These are phyloP conservation scores for Nannoperca australis DNA, from an alignment of 2,797 vertebrate species.

Conservation along the genomic window DNA sequence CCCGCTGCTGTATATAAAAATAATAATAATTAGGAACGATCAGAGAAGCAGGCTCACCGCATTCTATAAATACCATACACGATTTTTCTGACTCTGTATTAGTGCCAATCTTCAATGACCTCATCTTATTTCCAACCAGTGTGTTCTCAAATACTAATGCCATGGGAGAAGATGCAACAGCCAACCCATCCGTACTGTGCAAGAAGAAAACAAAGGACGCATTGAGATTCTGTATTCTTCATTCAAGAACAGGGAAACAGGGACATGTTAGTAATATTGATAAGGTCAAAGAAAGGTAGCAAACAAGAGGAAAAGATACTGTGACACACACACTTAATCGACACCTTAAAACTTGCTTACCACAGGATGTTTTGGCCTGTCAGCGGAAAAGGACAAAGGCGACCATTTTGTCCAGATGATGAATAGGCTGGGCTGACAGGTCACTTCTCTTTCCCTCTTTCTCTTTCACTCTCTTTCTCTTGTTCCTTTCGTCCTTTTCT, in stretches of 20 bases:
- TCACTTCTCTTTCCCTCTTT: constrained; percentile 87
- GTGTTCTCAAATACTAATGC: constrained; percentile 49
- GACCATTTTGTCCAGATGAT: constrained; percentile 94
- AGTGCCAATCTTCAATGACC: constrained; percentile 57
- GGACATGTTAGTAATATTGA: constrained; percentile 23
- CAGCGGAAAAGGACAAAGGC: constrained; percentile 84
- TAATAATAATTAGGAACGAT: constrained; percentile 68
- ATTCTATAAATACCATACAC: constrained; percentile 78
- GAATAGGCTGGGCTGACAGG: constrained; percentile 91
- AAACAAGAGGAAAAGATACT: constrained; percentile 73
- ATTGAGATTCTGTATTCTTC: background rate
- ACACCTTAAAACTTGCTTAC: constrained; percentile 91
- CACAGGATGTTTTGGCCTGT: constrained; percentile 89
- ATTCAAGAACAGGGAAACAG: constrained; percentile 13
- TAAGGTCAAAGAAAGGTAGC: constrained; percentile 45
- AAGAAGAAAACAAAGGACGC: constrained; percentile 5
- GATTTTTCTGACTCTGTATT: constrained; percentile 44
- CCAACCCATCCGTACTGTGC: background rate
- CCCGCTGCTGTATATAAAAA: constrained; percentile 55
- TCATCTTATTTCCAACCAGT: constrained; percentile 63
- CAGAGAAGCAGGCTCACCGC: constrained; percentile 58
- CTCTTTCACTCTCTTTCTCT: constrained; percentile 39
- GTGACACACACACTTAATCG: constrained; percentile 63
- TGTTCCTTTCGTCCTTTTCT: constrained; percentile 35
- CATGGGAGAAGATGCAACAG: constrained; percentile 38